Base-by-base conservation (phyloP, 2,888 invertebrate genomes). In the Nemurella pictetii region DNA sequence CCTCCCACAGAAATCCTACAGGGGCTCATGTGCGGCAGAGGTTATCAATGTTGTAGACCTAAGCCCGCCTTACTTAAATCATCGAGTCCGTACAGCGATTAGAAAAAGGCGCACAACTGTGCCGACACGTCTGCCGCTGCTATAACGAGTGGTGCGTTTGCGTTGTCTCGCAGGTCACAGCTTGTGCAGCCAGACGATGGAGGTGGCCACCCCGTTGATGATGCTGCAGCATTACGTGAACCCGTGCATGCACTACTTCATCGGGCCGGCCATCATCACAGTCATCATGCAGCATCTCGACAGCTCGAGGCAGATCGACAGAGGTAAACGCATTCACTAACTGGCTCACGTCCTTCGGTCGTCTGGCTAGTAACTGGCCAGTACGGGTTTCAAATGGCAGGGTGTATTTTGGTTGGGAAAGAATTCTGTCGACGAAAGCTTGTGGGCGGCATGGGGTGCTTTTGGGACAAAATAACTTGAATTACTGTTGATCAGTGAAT, bases 211-310 rank as follows among this genome's bases (percentile, higher is more conserved):
- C 32, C 95, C 96, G 0, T 91, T 94, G 83, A 91, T 96, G 72
- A 94, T 95, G 88, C 89, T 96, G 72, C 95, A 95, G 89, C 90
- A 95, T 87, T 96, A 96, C 88, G 93, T 95, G 72, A 96, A 96
- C 91, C 95, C 96, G 0, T 91, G 93, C 35, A 90, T 96, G 86
- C 94, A 95, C 88, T 94, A 94, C 90, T 88, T 96, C 28, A 92
- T 94, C 36, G 93, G 94, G 87, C 92, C 94, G 0, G 93, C 95
- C 0, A 90, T 95, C 77, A 89, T 95, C 83, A 90, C 91, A 36
- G 87, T 92, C 81, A 90, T 92, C 81, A 89, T 91, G 87, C 88
- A 89, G 85, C 86, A 87, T 73, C 81, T 86, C 78, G 87, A 88
- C n/a, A 86, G 87, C 27, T 86, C 86, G 74, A 85, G 87, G 72